Evolutionary conservation across 2,113 vertebrate species (phyloP), one percentile per base, ranked within the genome.

Genomic region (Calonectris borealis): DNA sequence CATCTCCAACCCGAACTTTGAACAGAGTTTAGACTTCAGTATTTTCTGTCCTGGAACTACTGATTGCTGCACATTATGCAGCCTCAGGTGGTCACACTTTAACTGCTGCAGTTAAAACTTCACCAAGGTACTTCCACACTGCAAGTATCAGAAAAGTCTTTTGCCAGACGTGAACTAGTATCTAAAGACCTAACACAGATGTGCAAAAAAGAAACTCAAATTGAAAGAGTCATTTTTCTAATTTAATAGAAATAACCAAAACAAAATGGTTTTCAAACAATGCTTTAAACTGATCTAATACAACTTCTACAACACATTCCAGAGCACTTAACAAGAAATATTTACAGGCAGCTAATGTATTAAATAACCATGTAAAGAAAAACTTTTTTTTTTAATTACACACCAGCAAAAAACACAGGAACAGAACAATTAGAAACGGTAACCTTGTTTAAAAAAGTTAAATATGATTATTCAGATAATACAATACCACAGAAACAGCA

Each of bases 191-290:
- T 26, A 42, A 34, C 0, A 11, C n/a, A 71, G 60, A 24, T 11
- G 54, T 17, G 60, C 70, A 92, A 96, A 92, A 94, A 94, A 94
- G 52, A 93, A 96, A 97, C 96, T 97, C 97, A 31, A 96, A 92
- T 87, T 95, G 97, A 97, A 98, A 98, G 96, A 88, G 76, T 93
- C 85, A 77, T 97, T 97, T 98, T 97, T 98, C 97, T 97, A 91
- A 98, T 98, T 98, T 98, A 98, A 98, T 98, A 98, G 98, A 98
- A 98, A 98, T 97, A 98, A 98, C 91, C 96, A 96, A 98, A 98
- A 96, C 98, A 96, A 98, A 97, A 94, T 94, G 92, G 70, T 93
- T 98, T 98, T 96, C 96, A 98, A 98, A 98, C 98, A 98, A 98
- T 96, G 96, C 89, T 98, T 98, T 95, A 94, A 98, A 98, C 96